These are phyloP conservation scores for Plemyria rubiginata DNA, from an alignment of 2,888 invertebrate genomes.

Conservation along the genomic window DNA sequence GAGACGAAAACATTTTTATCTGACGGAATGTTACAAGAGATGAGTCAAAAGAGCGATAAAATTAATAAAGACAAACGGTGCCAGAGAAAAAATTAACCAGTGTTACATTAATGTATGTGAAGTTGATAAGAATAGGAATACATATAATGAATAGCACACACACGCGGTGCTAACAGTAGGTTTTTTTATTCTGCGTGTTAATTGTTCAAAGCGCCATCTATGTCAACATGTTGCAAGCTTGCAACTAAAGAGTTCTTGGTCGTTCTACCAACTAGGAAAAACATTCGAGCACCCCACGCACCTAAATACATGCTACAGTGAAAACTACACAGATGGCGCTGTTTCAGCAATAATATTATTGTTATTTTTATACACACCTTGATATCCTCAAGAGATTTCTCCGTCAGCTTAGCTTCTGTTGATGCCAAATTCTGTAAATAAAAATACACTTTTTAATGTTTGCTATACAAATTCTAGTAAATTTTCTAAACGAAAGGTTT, in stretches of 20 bases:
- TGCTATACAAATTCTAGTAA: not conserved
- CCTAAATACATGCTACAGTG: not conserved
- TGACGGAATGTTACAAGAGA: no score
- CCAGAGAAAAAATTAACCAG: no score
- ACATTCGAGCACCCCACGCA: not conserved
- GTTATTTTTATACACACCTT: slow-evolving; percentile 57
- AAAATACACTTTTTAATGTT: slow-evolving; percentile 34
- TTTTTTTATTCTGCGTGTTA: not conserved
- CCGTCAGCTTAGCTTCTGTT: slow-evolving; percentile 68
- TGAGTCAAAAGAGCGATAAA: no score
- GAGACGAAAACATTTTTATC: no score
- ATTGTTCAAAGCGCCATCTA: slow-evolving; percentile 31
- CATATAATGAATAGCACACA: no score
- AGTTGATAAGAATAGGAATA: no score
- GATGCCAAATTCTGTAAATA: slow-evolving; percentile 70
- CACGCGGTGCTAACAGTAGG: no score
- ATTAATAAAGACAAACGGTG: no score
- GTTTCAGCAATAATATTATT: slow-evolving; percentile 3
- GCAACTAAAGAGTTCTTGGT: slow-evolving; percentile 23
- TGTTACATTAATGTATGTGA: no score
- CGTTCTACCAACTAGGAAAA: not conserved
- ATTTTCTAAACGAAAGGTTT: not conserved
- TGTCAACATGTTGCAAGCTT: slow-evolving; percentile 3
- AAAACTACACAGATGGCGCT: slow-evolving; percentile 53
- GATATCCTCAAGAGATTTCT: slow-evolving; percentile 78